A percentile compares a stretch with the other conserved stretches of the same genome.
These are phyloP conservation scores for Falco peregrinus DNA, from an alignment of 2,797 vertebrate species.

Conservation along the genomic window DNA sequence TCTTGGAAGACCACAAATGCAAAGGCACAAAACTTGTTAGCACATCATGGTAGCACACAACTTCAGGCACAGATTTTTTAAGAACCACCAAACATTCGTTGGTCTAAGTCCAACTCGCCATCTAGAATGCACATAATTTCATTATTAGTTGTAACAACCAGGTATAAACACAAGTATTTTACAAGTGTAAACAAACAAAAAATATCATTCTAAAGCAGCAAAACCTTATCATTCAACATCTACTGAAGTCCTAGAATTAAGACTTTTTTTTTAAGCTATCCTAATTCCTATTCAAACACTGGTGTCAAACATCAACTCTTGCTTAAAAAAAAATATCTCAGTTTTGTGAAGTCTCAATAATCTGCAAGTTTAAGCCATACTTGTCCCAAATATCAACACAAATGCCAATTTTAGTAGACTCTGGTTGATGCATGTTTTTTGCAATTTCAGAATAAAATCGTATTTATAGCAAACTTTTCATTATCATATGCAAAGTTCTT, in stretches of 20 bases:
- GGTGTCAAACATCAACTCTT: background rate
- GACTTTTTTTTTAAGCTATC: background rate
- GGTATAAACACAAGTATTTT: background rate
- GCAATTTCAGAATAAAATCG: background rate
- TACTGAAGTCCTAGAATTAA: background rate
- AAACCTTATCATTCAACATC: background rate
- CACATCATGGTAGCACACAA: rapidly evolving
- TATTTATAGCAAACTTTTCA: background rate
- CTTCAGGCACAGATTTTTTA: background rate
- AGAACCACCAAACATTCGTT: background rate
- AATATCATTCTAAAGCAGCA: background rate
- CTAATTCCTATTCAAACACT: background rate
- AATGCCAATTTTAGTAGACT: background rate
- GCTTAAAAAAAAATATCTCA: background rate
- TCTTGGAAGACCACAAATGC: background rate
- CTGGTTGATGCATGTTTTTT: background rate
- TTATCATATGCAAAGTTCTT: background rate
- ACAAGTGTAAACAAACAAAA: background rate
- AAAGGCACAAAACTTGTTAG: background rate
- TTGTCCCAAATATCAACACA: background rate
- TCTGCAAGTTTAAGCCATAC: background rate
- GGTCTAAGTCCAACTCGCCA: background rate
- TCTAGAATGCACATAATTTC: background rate
- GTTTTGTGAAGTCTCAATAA: background rate
- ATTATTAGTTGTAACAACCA: background rate